Evolutionary conservation across 2,797 vertebrate species (phyloP), one percentile per base, ranked within the genome.

Genomic region (Premnoplex brunnescens): DNA sequence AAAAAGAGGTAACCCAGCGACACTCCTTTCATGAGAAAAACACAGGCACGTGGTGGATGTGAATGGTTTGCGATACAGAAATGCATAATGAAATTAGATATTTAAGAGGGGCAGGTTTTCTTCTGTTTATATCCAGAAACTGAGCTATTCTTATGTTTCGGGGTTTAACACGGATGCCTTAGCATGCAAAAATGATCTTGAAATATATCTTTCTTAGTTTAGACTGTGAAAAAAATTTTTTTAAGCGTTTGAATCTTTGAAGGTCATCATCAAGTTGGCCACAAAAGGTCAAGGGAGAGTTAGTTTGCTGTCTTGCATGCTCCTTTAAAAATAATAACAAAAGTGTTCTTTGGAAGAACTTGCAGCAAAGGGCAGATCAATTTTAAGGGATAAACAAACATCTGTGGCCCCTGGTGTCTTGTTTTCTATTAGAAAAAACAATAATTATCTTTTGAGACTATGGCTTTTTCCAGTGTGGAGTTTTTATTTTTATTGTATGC

Each of bases 321-420:
- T 94, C 71, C 85, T 88, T 95, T 86, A 95, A 91, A 88, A 91
- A 93, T 55, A 94, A 95, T 91, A 37, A 30, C 68, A 85, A 87
- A 88, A 63, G 41, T 64, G 4, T 95, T 95, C 89, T 85, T 96
- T 95, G 68, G 87, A 91, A 94, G 85, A 94, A 91, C 88, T 96
- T 89, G 34, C 4, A 0, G 58, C 83, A 94, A 96, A 96, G 90
- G 91, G 81, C 95, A 76, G 94, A 97, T 87, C 87, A 96, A 96
- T 98, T 97, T 96, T 83, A 85, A 84, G 66, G 56, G 89, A 88
- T 95, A 96, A 96, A 96, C 82, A 97, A 97, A 98, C 80, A 93
- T 60, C 93, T 96, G 85, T 82, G 77, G 85, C 96, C 94, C 92
- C 84, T 78, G 37, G 51, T 90, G 96, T 91, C 96, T 96, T 95